These are phyloP conservation scores for Bhutanitis thaidina DNA, from an alignment of 2,888 invertebrate species.

Conservation along the genomic window DNA sequence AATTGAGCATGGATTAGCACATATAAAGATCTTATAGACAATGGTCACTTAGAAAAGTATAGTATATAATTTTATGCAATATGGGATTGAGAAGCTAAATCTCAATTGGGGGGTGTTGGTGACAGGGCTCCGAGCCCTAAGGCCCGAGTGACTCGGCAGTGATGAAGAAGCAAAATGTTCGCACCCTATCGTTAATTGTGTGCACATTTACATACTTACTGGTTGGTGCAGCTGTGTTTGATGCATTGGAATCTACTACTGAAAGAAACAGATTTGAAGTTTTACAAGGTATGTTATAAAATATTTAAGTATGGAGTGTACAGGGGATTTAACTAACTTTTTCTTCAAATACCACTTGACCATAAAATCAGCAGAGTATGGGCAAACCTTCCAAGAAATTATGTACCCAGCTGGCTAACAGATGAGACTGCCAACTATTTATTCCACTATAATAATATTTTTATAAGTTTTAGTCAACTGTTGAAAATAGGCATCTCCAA, in stretches of 20 bases:
- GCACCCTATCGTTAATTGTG: constrained; percentile 99
- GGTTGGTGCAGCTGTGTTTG: constrained; percentile 99
- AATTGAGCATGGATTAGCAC: neutral
- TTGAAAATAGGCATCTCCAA: too few relatives aligned
- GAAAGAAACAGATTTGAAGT: constrained; percentile 94
- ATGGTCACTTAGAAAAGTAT: constrained; percentile 54
- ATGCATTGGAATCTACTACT: constrained; percentile 98
- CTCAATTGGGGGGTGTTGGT: constrained; percentile 36
- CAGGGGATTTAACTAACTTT: too few relatives aligned
- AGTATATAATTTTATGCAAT: constrained; percentile 28
- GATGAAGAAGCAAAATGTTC: constrained; percentile 99
- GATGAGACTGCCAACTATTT: too few relatives aligned
- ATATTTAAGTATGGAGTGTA: too few relatives aligned
- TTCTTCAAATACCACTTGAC: too few relatives aligned
- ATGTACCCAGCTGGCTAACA: too few relatives aligned
- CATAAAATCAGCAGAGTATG: too few relatives aligned
- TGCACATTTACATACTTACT: constrained; percentile 99
- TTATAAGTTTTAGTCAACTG: too few relatives aligned
- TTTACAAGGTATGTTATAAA: constrained; percentile 84
- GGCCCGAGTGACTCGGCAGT: constrained; percentile 67
- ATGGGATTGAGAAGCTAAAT: constrained; percentile 41
- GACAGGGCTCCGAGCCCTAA: constrained; percentile 58
- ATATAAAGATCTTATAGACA: constrained; percentile 23
- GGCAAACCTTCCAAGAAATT: too few relatives aligned
- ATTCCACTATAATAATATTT: too few relatives aligned